Evolutionary conservation across 2,113 vertebrate species (phyloP), one percentile per base, ranked within the genome.

Genomic region (Oreocharis arfaki): DNA sequence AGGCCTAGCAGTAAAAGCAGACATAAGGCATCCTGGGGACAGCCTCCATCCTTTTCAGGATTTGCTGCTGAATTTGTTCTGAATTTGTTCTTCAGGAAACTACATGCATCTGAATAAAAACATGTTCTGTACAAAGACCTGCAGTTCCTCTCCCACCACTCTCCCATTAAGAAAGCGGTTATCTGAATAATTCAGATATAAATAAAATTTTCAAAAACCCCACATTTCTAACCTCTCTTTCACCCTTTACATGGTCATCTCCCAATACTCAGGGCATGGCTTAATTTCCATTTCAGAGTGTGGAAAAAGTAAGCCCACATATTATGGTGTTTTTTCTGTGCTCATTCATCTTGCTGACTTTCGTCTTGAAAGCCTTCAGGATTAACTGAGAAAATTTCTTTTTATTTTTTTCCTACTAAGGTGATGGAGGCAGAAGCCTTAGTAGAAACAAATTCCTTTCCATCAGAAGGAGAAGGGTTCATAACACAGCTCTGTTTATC

Each of bases 401-500:
- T 30, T 39, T 33, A 27, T 75, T 75, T 79, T 87, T 74, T 70
- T 46, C 57, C 52, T 56, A 11, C 35, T 61, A 46, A 86, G 55
- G 55, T 92, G 75, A 56, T 67, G 16, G 64, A 94, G 55, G 55
- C 60, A 74, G 55, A 50, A 87, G 53, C 49, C 46, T 79, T 42
- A 69, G 78, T 57, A 71, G 68, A 89, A 93, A 86, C 56, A 92
- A 75, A 96, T 81, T 32, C 71, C 56, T 65, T 73, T 83, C 71
- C 32, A 90, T 84, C 73, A 86, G 68, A 65, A 87, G 44, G 20
- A 82, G 79, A 85, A 87, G 10, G 47, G 44, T 41, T 95, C 59
- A 55, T 50, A 95, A 69, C 16, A n/a, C 26, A 92, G 53, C 53
- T 87, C 73, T 92, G 37, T 93, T 96, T 95, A 89, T 89, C 89